Conservation (phyloP, 2,113 vertebrate species). For the Diadophis punctatus region DNA sequence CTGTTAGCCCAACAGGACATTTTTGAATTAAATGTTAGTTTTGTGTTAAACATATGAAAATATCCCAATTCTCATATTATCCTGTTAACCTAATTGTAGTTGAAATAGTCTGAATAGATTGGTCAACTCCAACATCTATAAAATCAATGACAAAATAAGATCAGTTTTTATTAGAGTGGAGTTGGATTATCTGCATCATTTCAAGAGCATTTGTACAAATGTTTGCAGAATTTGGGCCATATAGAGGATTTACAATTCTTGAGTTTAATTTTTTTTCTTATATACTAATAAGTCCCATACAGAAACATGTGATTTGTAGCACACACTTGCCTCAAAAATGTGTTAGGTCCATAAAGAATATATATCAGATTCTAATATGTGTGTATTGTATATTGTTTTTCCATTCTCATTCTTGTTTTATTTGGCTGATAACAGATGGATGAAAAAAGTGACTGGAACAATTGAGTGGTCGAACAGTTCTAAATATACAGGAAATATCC, state of each 20-base stretch:
- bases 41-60: not conserved
- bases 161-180: not conserved
- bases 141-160: not conserved
- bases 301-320: not conserved
- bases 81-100: not conserved
- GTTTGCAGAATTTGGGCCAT: not conserved
- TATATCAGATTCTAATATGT: not conserved
- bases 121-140: not conserved
- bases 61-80: not conserved
- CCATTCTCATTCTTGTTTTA: not conserved
- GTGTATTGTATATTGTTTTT: not conserved
- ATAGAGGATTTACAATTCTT: not conserved
- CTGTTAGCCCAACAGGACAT: not conserved
- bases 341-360: not conserved
- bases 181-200: not conserved
- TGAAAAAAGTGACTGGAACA: not conserved
- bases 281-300: not conserved
- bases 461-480: not conserved
- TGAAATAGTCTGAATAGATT: not conserved
- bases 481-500: not conserved
- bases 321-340: not conserved
- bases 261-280: not conserved
- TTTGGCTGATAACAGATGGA: not conserved
- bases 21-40: not conserved
- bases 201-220: not conserved